Evolutionary conservation across 2,888 invertebrate species (phyloP).

Genomic region (Taphrorychus bicolor): DNA sequence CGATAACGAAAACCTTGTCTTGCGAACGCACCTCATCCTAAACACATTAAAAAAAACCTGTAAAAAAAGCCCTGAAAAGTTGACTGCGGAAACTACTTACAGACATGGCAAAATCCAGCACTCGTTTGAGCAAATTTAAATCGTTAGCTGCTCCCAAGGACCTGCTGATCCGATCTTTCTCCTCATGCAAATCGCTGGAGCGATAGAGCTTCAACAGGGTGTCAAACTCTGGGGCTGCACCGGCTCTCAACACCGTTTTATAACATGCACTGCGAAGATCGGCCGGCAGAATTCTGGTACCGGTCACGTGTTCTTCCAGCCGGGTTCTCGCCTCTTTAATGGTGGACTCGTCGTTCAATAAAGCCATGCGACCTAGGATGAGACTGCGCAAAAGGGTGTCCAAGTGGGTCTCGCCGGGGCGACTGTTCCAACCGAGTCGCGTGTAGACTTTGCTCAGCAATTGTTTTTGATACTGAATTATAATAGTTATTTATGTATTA

Average conservation of each 20-base stretch:
- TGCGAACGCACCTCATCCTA: conserved; percentile 90
- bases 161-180: conserved; percentile 88
- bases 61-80: conserved; percentile 22
- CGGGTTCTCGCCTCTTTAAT: conserved; percentile 75
- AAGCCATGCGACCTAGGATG: conserved; percentile 82
- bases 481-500: too few species aligned
- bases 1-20: conserved; percentile 89
- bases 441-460: conserved; percentile 76
- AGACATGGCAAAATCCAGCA: conserved; percentile 83
- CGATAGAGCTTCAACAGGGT: conserved; percentile 83
- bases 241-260: conserved; percentile 79
- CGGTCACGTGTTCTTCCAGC: conserved; percentile 72
- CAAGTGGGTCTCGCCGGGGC: conserved; percentile 82
- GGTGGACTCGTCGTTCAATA: conserved; percentile 79
- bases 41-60: conserved; percentile 30
- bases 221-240: conserved; percentile 73
- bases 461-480: conserved; percentile 70
- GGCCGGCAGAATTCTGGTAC: conserved; percentile 63
- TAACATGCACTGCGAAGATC: conserved; percentile 91
- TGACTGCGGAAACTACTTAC: conserved; percentile 60
- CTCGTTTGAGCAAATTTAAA: conserved; percentile 72
- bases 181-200: conserved; percentile 88
- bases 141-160: conserved; percentile 83
- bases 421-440: conserved; percentile 84
- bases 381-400: conserved; percentile 86